Base-by-base conservation (phyloP, 2,113 vertebrate species). In the Hemicordylus capensis region DNA sequence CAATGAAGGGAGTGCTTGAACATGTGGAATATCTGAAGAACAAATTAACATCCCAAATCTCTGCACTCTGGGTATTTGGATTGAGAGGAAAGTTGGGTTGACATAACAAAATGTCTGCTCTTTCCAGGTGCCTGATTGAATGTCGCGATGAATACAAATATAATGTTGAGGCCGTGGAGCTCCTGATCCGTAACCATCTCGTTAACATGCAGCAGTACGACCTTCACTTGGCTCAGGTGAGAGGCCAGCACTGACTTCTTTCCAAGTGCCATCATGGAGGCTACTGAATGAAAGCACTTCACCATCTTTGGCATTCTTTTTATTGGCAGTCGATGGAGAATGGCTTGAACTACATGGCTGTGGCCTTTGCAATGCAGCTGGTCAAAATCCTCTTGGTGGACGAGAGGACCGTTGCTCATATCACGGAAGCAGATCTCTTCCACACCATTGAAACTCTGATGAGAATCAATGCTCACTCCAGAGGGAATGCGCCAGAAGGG, bases 121-220 rank as follows among this genome's bases (percentile, higher is more conserved):
- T 56, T 91, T 90, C 85, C 87, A 99, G 99, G 95, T 99, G 99
- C 96, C 96, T 99, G 92, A 99, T 99, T 9, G 99, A 99, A 89
- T 99, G 99, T 89, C 96, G 99, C 46, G 99, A 99, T 31, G 99
- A 99, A 91, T 99, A 99, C 94, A 99, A 99, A 87, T 99, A 99
- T 92, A 99, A 99, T 0, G 99, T 99, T 17, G 99, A 99, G 80
- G 99, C 99, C 4, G 98, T 99, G 85, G 99, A 99, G 93, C 96
- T 99, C 89, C 93, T 99, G 20, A 99, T 99, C 92, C 97, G 98
- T 63, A 99, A 99, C 92, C 98, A 99, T 94, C 97, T 99, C 1
- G 99, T 99, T 46, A 99, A 99, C 89, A 99, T 99, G 98, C 99
- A 99, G 92, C 99, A 99, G 93, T 99, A 99, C 10, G 99, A 99